phyloP scores from a whole-genome alignment of 2,797 vertebrate genomes.

The Bradypus variegatus region DNA sequence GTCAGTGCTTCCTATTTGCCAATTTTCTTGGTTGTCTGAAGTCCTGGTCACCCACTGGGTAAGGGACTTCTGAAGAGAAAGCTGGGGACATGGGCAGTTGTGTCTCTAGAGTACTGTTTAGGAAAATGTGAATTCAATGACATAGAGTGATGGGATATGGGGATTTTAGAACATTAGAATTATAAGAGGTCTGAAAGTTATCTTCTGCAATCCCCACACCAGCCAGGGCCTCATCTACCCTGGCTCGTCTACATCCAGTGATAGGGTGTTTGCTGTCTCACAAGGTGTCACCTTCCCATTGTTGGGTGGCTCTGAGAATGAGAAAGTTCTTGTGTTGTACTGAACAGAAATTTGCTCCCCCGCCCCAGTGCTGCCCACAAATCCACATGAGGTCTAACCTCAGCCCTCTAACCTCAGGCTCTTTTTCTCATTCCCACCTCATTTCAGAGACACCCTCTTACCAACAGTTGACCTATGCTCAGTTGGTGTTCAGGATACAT shows the following conservation, averaged over 20 bases:
- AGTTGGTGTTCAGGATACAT: neutral
- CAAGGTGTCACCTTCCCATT: neutral
- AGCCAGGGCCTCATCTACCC: neutral
- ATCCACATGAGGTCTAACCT: neutral
- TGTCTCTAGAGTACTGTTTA: neutral
- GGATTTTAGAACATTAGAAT: neutral
- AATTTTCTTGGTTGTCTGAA: neutral
- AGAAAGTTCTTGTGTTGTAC: neutral
- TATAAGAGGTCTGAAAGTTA: neutral
- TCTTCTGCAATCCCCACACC: neutral
- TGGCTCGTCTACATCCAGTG: neutral
- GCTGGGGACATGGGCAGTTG: rapidly evolving
- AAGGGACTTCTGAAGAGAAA: neutral
- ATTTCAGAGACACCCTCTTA: neutral
- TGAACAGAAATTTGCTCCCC: too few species aligned
- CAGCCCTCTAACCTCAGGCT: neutral
- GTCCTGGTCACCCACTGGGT: neutral
- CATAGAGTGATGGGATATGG: neutral
- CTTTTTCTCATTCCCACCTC: neutral
- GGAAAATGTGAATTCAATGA: neutral
- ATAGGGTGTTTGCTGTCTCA: neutral
- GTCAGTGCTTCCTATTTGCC: neutral
- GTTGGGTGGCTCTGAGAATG: neutral
- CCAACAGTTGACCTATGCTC: neutral
- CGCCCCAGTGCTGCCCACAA: neutral